A percentile compares a stretch with the other conserved stretches of the same genome.
Conservation (phyloP, 2,888 invertebrate species). For the Erebia ligea region DNA sequence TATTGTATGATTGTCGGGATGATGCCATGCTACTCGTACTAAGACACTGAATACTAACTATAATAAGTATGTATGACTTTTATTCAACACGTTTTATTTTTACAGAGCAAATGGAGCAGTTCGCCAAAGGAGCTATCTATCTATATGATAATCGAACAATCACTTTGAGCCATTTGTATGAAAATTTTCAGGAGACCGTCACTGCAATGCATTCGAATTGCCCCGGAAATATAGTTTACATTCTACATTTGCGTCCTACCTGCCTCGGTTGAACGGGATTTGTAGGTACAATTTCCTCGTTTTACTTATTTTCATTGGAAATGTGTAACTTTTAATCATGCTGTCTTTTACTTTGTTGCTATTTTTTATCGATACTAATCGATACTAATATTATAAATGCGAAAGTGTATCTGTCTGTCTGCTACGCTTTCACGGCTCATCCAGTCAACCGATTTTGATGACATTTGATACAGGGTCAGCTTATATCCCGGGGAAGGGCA, state of each 20-base stretch:
- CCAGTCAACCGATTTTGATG: too few species aligned
- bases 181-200: slow-evolving; percentile 55
- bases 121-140: slow-evolving; percentile 47
- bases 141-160: slow-evolving; percentile 66
- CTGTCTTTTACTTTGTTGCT: too few species aligned
- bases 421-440: too few species aligned
- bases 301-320: slow-evolving; percentile 13
- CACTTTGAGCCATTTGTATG: slow-evolving; percentile 62
- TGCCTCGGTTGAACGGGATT: slow-evolving; percentile 18
- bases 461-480: too few species aligned
- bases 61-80: background rate
- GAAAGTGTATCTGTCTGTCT: too few species aligned
- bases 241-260: slow-evolving; percentile 31
- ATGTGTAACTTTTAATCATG: background rate
- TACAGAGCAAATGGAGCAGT: slow-evolving; percentile 32
- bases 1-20: too few species aligned
- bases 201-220: slow-evolving; percentile 53
- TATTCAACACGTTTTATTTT: slow-evolving; percentile 35
- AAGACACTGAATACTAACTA: too few species aligned
- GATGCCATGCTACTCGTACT: too few species aligned
- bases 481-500: too few species aligned
- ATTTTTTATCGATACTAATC: too few species aligned
- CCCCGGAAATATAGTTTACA: slow-evolving; percentile 37
- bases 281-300: slow-evolving; percentile 17
- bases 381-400: too few species aligned